A percentile compares a stretch with the other conserved stretches of the same genome.
These are phyloP conservation scores for Bellardia pandia DNA, from an alignment of 2,888 invertebrate genomes.

Conservation along the genomic window DNA sequence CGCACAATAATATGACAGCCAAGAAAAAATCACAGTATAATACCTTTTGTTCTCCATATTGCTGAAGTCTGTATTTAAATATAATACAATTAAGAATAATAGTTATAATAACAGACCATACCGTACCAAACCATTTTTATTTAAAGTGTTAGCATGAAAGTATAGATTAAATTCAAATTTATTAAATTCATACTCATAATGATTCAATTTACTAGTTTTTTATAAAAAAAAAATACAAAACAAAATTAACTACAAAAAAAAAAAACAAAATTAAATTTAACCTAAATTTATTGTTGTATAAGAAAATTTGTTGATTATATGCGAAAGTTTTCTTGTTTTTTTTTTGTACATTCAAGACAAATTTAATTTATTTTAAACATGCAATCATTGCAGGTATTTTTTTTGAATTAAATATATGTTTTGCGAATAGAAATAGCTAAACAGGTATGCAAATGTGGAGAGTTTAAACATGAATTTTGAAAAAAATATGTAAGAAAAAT, in stretches of 20 bases:
- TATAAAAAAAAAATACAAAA: neutral
- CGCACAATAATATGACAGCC: conserved; percentile 83
- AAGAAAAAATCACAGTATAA: conserved; percentile 84
- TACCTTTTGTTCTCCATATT: conserved; percentile 84
- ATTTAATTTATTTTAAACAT: conserved; percentile 57
- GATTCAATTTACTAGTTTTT: conserved; percentile 27
- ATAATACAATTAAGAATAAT: conserved; percentile 52
- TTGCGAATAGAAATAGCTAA: conserved; percentile 17
- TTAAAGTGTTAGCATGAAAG: conserved; percentile 68
- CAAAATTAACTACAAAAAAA: neutral
- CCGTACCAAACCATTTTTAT: conserved; percentile 53
- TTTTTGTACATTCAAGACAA: neutral
- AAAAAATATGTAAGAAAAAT: conserved; percentile 18
- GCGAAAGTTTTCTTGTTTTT: conserved; percentile 29
- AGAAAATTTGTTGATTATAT: conserved; percentile 7
- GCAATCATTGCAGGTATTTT: conserved; percentile 37
- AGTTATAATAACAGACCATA: conserved; percentile 37
- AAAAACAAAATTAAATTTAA: neutral
- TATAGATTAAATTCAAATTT: conserved; percentile 54
- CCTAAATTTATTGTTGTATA: conserved; percentile 25
- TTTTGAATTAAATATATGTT: neutral
- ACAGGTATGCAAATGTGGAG: conserved; percentile 7
- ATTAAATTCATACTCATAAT: conserved; percentile 20
- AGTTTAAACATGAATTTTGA: conserved; percentile 34
- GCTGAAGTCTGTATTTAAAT: conserved; percentile 78